Evolutionary conservation across 2,113 vertebrate species (phyloP).

Genomic region (Crocuta crocuta): DNA sequence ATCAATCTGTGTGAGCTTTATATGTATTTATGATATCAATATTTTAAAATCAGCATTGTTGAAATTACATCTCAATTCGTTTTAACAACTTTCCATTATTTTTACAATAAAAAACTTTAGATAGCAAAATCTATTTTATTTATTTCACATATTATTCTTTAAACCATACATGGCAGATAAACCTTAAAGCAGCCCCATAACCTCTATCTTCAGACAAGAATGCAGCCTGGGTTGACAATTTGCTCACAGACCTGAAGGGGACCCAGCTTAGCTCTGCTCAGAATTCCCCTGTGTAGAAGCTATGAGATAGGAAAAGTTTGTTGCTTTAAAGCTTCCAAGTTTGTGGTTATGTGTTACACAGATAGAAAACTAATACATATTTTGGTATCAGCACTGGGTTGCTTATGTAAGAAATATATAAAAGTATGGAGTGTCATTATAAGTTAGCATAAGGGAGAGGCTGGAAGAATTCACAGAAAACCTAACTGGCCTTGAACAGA

Average conservation of each 20-base stretch:
- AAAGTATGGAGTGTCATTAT: neutral
- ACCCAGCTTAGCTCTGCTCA: neutral
- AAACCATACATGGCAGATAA: neutral
- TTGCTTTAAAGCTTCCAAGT: neutral
- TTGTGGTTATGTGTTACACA: neutral
- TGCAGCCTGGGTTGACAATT: neutral
- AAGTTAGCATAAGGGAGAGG: neutral
- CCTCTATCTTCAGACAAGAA: neutral
- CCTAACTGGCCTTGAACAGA: neutral
- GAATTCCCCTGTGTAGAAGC: neutral
- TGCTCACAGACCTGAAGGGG: neutral
- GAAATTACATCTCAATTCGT: neutral
- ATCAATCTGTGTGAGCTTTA: neutral
- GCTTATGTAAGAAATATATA: neutral
- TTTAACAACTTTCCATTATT: neutral
- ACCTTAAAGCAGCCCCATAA: neutral
- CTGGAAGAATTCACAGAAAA: neutral
- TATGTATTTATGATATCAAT: neutral
- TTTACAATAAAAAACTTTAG: neutral
- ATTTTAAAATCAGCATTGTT: neutral
- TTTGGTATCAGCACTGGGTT: neutral
- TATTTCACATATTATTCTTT: neutral
- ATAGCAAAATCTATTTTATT: neutral
- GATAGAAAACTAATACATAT: neutral
- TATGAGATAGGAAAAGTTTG: neutral